A percentile compares a stretch with the other conserved stretches of the same genome.
These are phyloP conservation scores for Xanthorhoe designata DNA, from an alignment of 2,888 invertebrate genomes.

Conservation along the genomic window DNA sequence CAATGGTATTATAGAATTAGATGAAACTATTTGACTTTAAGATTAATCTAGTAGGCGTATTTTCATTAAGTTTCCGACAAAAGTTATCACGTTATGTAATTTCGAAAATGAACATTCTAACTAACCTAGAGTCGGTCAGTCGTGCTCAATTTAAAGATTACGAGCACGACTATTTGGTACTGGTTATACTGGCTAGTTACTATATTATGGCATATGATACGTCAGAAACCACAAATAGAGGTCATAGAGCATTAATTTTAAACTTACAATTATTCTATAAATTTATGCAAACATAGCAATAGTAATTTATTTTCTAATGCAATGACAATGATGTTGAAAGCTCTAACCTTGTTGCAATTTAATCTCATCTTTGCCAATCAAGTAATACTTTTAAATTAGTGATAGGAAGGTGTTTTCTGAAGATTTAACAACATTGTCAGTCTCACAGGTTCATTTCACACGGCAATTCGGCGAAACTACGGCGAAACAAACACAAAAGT, in stretches of 20 bases:
- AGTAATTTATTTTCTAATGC: background rate
- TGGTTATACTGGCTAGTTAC: background rate
- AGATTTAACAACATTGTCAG: slow-evolving; percentile 36
- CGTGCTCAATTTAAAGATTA: slow-evolving; percentile 27
- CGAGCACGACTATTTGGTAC: slow-evolving; percentile 15
- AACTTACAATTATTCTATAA: background rate
- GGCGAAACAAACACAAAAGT: slow-evolving; percentile 10
- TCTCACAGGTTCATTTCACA: slow-evolving; percentile 18
- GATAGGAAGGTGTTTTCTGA: slow-evolving; percentile 40
- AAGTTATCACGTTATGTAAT: slow-evolving; percentile 29
- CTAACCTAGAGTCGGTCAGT: slow-evolving; percentile 26
- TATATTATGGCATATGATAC: background rate
- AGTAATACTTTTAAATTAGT: slow-evolving; percentile 29
- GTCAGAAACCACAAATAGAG: background rate
- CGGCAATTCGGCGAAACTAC: slow-evolving; percentile 18
- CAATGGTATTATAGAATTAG: too few species aligned
- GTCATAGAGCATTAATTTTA: background rate
- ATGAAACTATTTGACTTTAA: too few species aligned
- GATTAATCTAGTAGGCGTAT: slow-evolving; percentile 6
- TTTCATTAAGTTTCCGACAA: slow-evolving; percentile 13
- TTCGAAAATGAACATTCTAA: slow-evolving; percentile 18
- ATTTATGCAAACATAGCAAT: background rate
- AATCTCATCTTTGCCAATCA: slow-evolving; percentile 4
- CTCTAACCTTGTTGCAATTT: slow-evolving; percentile 13
- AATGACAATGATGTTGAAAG: background rate